phyloP scores from a whole-genome alignment of 2,113 vertebrate genomes.

The Speoplatyrhinus poulsoni region DNA sequence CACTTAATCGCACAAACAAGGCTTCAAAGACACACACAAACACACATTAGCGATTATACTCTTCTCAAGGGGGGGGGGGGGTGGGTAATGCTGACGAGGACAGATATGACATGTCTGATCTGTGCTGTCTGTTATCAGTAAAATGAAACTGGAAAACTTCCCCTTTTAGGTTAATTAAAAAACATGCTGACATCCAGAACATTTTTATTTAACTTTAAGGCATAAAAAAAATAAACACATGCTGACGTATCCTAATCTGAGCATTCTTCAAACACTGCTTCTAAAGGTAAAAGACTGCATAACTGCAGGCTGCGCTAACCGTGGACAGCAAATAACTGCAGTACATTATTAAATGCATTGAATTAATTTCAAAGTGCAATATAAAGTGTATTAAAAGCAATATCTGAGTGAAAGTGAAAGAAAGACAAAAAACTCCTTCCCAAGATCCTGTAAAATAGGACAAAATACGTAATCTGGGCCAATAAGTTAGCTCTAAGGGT shows the following conservation, averaged over 20 bases:
- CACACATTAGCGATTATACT: slow-evolving; percentile 20
- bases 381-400: not conserved
- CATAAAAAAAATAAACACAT: too few species aligned
- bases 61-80: not conserved
- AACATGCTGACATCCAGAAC: not conserved
- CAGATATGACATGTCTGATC: slow-evolving; percentile 25
- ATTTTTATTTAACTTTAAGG: too few species aligned
- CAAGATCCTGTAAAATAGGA: not conserved
- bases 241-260: not conserved
- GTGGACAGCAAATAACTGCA: too few species aligned
- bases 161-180: slow-evolving; percentile 10
- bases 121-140: not conserved
- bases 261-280: not conserved
- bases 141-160: slow-evolving; percentile 17
- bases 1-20: slow-evolving; percentile 30
- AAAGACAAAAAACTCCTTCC: not conserved
- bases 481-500: not conserved
- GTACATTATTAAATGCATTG: too few species aligned
- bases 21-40: slow-evolving; percentile 23
- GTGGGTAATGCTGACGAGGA: slow-evolving; percentile 15
- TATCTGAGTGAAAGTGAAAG: not conserved
- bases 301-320: too few species aligned
- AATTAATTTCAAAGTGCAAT: too few species aligned
- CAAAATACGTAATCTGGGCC: not conserved
- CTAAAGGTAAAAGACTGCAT: not conserved